A percentile compares a stretch with the other conserved stretches of the same genome.
Evolutionary conservation across 2,113 vertebrate genomes (phyloP).

Genomic region (Gnathonemus echidnorhynchus): DNA sequence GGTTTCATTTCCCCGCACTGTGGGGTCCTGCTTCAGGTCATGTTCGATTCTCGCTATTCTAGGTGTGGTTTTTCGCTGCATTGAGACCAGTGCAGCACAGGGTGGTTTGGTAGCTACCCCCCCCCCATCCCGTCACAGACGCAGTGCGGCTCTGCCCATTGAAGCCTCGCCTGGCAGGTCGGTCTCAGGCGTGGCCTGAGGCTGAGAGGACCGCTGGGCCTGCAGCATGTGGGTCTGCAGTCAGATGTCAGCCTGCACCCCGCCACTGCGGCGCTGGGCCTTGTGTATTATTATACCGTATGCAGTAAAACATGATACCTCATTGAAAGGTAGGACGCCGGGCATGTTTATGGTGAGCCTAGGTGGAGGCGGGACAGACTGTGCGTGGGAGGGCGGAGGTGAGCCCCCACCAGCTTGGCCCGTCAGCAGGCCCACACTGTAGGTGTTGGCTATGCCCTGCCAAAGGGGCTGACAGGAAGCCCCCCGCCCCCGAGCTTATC

Average conservation of each 20-base stretch:
- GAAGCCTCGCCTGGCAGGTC: background rate
- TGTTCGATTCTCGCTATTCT: background rate
- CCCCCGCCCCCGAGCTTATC: background rate
- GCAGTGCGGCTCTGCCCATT: background rate
- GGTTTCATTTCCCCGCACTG: background rate
- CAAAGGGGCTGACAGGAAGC: background rate
- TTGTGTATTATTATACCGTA: slow-evolving; percentile 34
- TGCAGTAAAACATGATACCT: slow-evolving; percentile 50
- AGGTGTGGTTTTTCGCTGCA: background rate
- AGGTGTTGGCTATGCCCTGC: background rate
- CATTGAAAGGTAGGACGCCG: slow-evolving; percentile 42
- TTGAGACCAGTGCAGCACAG: background rate
- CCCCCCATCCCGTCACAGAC: background rate
- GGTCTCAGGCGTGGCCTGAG: background rate
- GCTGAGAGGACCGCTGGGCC: background rate
- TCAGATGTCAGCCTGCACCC: background rate
- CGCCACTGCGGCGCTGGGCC: background rate
- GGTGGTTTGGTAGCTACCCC: background rate
- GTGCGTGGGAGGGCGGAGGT: slow-evolving; percentile 12
- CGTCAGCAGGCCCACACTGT: background rate
- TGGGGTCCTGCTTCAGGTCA: background rate
- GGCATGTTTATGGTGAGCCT: slow-evolving; percentile 29
- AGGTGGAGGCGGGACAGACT: slow-evolving; percentile 6
- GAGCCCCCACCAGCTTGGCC: background rate
- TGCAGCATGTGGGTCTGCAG: background rate